A percentile compares a stretch with the other conserved stretches of the same genome.
Evolutionary conservation across 35 echinoderm and acorn worm genomes (phyloP).

Genomic region (Amphiura filiformis): DNA sequence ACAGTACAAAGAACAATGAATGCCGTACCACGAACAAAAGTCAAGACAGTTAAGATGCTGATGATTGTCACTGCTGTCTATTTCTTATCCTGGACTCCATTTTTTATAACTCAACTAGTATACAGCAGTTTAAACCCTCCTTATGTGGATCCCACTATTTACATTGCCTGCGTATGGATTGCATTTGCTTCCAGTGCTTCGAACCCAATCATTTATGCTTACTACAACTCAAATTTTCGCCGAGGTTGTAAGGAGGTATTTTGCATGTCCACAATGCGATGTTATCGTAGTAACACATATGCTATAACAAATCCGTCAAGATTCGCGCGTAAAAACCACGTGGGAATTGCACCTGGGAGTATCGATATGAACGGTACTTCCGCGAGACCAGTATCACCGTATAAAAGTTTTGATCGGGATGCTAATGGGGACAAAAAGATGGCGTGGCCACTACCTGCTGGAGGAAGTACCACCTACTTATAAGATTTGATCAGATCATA

Average conservation of each 20-base stretch:
- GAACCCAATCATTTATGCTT: conserved; percentile 81
- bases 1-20: conserved; percentile 88
- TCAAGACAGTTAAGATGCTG: conserved; percentile 96
- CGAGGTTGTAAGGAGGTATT: conserved; percentile 92
- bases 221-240: conserved; percentile 95
- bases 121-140: not conserved
- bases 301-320: conserved; percentile 81
- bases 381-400: conserved; percentile 46
- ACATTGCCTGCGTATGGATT: conserved; percentile 57
- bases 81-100: conserved; percentile 87
- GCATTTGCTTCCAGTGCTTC: conserved; percentile 76
- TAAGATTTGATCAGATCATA: too few species aligned
- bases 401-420: conserved; percentile 76
- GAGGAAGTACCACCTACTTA: conserved; percentile 67
- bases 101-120: conserved; percentile 49
- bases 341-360: conserved; percentile 51
- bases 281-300: conserved; percentile 87
- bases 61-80: conserved; percentile 80
- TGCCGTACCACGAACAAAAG: conserved; percentile 90
- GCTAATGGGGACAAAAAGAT: conserved; percentile 91
- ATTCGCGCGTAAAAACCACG: conserved; percentile 76
- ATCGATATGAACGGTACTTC: conserved; percentile 29
- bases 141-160: conserved; percentile 36
- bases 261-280: conserved; percentile 84
- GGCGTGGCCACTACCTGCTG: conserved; percentile 77